Conservation (phyloP, 1,140 invertebrate species). For the Oryctes rhinoceros region DNA sequence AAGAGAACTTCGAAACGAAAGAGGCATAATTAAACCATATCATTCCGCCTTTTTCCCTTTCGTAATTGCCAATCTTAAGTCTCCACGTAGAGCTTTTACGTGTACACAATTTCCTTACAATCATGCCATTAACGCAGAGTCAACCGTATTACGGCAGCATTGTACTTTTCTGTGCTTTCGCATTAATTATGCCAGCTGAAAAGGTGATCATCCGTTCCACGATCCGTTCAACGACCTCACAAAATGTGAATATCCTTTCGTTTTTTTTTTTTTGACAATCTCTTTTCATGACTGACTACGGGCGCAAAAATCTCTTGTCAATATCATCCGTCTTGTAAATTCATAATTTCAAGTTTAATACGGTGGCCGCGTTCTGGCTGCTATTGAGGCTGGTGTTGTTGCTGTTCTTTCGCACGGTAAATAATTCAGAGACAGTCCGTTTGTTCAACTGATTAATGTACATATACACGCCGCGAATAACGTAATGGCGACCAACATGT, state of each 20-base stretch:
- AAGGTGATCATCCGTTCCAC: constrained; percentile 31
- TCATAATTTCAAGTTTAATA: constrained; percentile 23
- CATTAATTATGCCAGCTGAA: constrained; percentile 32
- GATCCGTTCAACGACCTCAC: not conserved
- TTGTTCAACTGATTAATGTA: constrained; percentile 21
- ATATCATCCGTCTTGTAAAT: constrained; percentile 19
- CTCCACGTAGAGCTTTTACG: constrained; percentile 25
- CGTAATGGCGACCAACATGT: constrained; percentile 5
- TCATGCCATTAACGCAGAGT: constrained; percentile 4
- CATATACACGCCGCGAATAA: not conserved
- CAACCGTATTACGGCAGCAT: not conserved
- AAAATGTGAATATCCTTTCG: constrained; percentile 34
- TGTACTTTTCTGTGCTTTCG: constrained; percentile 32
- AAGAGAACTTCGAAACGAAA: too few species aligned
- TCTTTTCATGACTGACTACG: constrained; percentile 13
- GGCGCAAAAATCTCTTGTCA: constrained; percentile 24
- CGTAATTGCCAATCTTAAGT: not conserved
- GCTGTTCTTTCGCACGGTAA: not conserved
- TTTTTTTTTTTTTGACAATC: constrained; percentile 11
- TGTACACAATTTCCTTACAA: constrained; percentile 33
- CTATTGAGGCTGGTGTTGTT: not conserved
- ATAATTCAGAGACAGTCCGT: constrained; percentile 8
- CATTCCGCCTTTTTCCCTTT: not conserved
- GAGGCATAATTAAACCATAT: not conserved
- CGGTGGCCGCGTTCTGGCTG: constrained; percentile 6